Percentiles rank a stretch among this genome's conserved stretches.
Evolutionary conservation across 1,140 invertebrate species (phyloP).

Genomic region (Drosophila subobscura): DNA sequence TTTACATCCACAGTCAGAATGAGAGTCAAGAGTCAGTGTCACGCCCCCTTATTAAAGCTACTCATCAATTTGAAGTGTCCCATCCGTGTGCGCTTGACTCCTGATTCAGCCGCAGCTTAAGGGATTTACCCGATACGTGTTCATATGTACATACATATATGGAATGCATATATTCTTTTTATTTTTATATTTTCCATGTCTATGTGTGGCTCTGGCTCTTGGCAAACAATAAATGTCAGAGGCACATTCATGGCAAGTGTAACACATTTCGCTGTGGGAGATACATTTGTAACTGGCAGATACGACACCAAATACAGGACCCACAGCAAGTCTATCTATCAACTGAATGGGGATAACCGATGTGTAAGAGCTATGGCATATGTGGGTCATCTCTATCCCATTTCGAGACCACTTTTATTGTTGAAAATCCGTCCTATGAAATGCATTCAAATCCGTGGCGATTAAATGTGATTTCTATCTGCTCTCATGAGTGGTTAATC

Average conservation of each 20-base stretch:
- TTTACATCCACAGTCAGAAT: constrained; percentile 52
- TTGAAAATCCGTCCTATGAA: too few species aligned
- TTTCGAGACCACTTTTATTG: too few species aligned
- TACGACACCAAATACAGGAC: constrained; percentile 56
- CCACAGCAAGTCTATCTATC: constrained; percentile 41
- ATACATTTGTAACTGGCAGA: constrained; percentile 63
- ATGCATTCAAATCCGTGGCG: too few species aligned
- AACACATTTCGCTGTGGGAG: constrained; percentile 63
- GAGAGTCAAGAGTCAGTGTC: constrained; percentile 23
- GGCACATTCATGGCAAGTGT: constrained; percentile 58
- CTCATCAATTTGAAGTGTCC: constrained; percentile 72
- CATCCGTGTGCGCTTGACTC: constrained; percentile 56
- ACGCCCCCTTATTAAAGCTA: constrained; percentile 76
- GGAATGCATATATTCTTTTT: constrained; percentile 7
- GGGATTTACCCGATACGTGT: constrained; percentile 65
- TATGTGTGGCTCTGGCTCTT: constrained; percentile 12
- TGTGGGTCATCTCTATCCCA: background rate
- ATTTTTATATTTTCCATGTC: constrained; percentile 29
- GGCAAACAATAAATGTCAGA: constrained; percentile 64
- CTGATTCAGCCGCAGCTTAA: constrained; percentile 64
- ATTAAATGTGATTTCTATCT: too few species aligned
- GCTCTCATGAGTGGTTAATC: too few species aligned
- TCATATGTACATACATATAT: constrained; percentile 24
- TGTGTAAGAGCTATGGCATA: background rate
- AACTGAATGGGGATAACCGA: constrained; percentile 32